phyloP scores from a whole-genome alignment of 2,797 vertebrate genomes.

The Scyliorhinus canicula region DNA sequence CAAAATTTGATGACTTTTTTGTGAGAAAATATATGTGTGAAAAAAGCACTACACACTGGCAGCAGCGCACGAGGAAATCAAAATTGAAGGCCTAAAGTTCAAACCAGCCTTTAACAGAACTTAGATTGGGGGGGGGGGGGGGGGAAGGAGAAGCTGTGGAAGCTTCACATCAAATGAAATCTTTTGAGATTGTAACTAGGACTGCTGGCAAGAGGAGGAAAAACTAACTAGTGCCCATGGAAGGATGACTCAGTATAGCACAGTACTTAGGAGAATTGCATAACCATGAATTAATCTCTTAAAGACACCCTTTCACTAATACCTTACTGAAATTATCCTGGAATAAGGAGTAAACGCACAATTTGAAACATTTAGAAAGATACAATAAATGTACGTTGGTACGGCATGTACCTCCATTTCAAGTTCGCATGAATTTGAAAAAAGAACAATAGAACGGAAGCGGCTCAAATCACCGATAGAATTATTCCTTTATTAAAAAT shows the following conservation, averaged over 20 bases:
- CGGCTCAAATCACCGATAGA: not conserved
- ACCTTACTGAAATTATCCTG: not conserved
- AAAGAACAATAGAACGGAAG: not conserved
- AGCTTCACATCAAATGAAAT: not conserved
- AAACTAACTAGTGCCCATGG: not conserved
- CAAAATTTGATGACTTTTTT: not conserved
- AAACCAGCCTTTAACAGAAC: not conserved
- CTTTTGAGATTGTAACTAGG: not conserved
- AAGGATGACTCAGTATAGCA: not conserved
- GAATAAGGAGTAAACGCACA: not conserved
- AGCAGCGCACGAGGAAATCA: not conserved
- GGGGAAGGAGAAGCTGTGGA: too few species aligned
- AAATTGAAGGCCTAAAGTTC: not conserved
- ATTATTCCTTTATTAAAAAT: slow-evolving; percentile 34
- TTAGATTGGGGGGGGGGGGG: not conserved
- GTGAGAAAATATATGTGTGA: not conserved
- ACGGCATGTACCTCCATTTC: not conserved
- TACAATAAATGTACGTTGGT: slow-evolving; percentile 15
- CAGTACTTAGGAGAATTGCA: not conserved
- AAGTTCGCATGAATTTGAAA: slow-evolving; percentile 4
- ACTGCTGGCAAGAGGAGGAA: not conserved
- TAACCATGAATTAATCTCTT: not conserved
- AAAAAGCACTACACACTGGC: not conserved
- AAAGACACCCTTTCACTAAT: not conserved
- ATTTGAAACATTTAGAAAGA: not conserved